A percentile compares a stretch with the other conserved stretches of the same genome.
phyloP scores from a whole-genome alignment of 2,797 vertebrate species.

The Macropus fuliginosus region DNA sequence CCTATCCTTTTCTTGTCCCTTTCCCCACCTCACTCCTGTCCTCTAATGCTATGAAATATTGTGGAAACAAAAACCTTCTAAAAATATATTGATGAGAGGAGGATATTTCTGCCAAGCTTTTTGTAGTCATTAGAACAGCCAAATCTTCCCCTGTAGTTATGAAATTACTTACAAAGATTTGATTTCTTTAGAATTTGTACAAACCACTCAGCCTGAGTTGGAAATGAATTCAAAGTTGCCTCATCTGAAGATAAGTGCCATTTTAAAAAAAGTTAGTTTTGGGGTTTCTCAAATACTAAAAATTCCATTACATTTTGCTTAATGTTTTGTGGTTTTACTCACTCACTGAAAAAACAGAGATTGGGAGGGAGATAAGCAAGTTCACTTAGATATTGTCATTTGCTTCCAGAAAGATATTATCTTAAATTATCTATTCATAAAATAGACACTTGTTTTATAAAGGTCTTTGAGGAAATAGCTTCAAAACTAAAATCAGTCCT shows the following conservation, averaged over 20 bases:
- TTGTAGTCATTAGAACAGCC: not conserved
- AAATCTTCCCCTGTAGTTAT: slow-evolving; percentile 26
- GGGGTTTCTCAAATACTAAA: slow-evolving; percentile 23
- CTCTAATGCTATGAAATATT: not conserved
- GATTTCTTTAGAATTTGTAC: slow-evolving; percentile 46
- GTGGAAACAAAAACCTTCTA: not conserved
- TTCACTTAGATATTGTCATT: not conserved
- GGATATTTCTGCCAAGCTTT: not conserved
- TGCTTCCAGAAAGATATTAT: slow-evolving; percentile 2
- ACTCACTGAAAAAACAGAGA: not conserved
- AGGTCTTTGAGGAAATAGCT: slow-evolving; percentile 12
- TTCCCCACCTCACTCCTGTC: not conserved
- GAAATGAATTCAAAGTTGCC: slow-evolving; percentile 53
- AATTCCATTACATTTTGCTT: not conserved
- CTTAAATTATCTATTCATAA: slow-evolving; percentile 24
- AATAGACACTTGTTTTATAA: not conserved
- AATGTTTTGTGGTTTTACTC: not conserved
- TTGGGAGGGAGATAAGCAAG: not conserved
- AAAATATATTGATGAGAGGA: not conserved
- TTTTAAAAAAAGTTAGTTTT: not conserved
- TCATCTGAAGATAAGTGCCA: slow-evolving; percentile 55
- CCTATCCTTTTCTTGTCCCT: not conserved
- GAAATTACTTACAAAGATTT: slow-evolving; percentile 7
- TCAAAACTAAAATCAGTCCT: slow-evolving; percentile 12
- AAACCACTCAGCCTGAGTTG: slow-evolving; percentile 40